Percentiles rank a stretch among this genome's conserved stretches.
Evolutionary conservation across 2,797 vertebrate species (phyloP).

Genomic region (Hapalemur alaotrensis): DNA sequence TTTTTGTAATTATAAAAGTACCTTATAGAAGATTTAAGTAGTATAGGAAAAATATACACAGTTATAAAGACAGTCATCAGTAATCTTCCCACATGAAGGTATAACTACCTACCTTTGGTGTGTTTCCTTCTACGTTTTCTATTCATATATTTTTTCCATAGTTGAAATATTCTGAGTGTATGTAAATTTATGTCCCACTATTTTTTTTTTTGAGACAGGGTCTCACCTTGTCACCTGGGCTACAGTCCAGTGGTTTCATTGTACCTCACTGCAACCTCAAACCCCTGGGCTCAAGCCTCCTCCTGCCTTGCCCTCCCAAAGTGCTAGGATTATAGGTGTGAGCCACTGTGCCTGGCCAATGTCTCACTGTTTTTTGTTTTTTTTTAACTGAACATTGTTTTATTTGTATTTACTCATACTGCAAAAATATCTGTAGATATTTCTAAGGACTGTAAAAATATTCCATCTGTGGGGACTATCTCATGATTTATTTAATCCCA

Average conservation of each 20-base stretch:
- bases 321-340: too few relatives aligned
- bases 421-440: not conserved
- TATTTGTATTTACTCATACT: not conserved
- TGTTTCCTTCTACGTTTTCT: not conserved
- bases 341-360: not conserved
- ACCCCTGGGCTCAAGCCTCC: not conserved
- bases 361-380: not conserved
- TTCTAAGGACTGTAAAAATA: not conserved
- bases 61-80: not conserved
- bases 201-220: not conserved
- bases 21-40: not conserved
- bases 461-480: not conserved
- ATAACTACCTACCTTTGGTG: not conserved
- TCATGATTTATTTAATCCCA: not conserved
- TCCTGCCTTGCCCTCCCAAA: not conserved
- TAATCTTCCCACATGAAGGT: not conserved
- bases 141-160: not conserved
- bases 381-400: not conserved
- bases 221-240: not conserved
- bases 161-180: not conserved
- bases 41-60: not conserved
- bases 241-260: too few relatives aligned
- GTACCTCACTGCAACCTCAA: not conserved
- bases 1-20: conserved; percentile 9
- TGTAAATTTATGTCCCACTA: not conserved